phyloP scores from a whole-genome alignment of 2,113 vertebrate genomes.

The Malurus cyaneus region DNA sequence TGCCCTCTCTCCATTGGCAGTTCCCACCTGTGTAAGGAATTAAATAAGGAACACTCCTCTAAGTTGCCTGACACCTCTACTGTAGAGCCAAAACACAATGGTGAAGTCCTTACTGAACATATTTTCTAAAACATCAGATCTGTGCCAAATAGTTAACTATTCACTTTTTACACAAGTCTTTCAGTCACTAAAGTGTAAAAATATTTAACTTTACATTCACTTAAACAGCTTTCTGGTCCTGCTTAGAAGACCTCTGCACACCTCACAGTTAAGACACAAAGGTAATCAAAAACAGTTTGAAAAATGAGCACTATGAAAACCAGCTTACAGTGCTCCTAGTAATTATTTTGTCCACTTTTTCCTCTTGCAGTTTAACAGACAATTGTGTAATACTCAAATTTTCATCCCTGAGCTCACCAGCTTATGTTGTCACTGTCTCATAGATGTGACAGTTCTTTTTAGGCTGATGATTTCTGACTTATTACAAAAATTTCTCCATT shows the following conservation, averaged over 20 bases:
- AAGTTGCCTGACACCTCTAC: neutral
- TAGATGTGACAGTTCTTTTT: neutral
- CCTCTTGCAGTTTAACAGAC: neutral
- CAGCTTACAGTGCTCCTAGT: neutral
- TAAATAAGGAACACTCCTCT: neutral
- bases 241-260: neutral
- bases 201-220: neutral
- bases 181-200: neutral
- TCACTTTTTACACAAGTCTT: neutral
- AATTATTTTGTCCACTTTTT: neutral
- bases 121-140: neutral
- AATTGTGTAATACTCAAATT: neutral
- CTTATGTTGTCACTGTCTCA: neutral
- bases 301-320: neutral
- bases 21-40: neutral
- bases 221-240: neutral
- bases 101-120: neutral
- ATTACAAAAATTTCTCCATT: neutral
- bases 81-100: neutral
- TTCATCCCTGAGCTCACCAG: neutral
- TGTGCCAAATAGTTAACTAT: neutral
- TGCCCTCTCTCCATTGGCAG: neutral
- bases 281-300: neutral
- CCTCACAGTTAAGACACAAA: neutral
- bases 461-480: neutral